Base-by-base conservation (phyloP, 2,888 invertebrate species). In the Thereva nobilitata region DNA sequence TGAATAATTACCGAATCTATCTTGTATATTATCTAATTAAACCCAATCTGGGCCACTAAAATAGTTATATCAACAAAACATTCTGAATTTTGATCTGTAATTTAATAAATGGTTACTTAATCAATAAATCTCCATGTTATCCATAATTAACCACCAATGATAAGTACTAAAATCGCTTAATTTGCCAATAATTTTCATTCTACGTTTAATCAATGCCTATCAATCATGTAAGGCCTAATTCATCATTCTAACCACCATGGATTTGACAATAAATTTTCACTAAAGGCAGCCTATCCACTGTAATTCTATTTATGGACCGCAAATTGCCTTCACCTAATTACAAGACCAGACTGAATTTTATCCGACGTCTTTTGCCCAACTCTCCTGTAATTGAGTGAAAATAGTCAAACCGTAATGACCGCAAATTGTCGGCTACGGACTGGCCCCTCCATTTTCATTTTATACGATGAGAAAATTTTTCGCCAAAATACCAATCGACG, bases 321-420 rank as follows among this genome's bases (percentile, higher is more conserved):
- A 61, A 50, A 50, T 61, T 61, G 41, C 41, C 50, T 34, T 50
- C 40, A 61, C 41, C 40, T 61, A 61, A 61, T 61, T 61, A 61
- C 61, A 61, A 61, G 45, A 7, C 40, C n/a, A 38, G 45, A 8
- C 10, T 47, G 49, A 37, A 37, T 34, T 5, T 9, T 49, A 34
- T 23, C 40, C 40, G 61, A 61, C 61, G 41, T 61, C 61, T 61
- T 61, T 61, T 61, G 49, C 59, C 35, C 41, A 50, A 50, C 34
- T 50, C 50, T 61, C 50, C 61, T 61, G 61, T 61, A 61, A 61
- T 61, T 61, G 41, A 61, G 61, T 50, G 61, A 50, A 41, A 50
- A 61, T 50, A 61, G 61, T 61, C 41, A 50, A 61, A 41, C 61
- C 50, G 50, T 61, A 61, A 61, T 50, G 61, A 61, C 61, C 61